Conservation (phyloP, 2,888 invertebrate species). For the Cephus spinipes region DNA sequence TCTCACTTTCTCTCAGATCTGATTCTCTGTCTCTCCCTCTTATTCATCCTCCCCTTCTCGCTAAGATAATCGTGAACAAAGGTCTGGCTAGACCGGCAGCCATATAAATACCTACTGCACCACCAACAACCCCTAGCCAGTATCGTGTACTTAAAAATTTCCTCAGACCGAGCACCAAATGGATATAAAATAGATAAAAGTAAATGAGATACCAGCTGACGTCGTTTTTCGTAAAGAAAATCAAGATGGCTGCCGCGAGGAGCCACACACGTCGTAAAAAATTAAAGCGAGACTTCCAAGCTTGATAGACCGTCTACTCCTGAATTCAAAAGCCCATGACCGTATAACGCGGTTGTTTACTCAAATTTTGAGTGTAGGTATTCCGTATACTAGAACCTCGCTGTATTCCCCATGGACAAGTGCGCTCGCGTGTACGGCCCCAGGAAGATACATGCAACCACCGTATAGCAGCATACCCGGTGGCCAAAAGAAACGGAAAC, state of each 20-base stretch:
- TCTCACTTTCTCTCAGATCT: neutral
- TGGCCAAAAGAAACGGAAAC: constrained; percentile 31
- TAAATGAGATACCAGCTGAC: neutral
- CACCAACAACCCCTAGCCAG: neutral
- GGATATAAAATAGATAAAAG: neutral
- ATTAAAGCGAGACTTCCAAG: neutral
- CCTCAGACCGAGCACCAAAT: neutral
- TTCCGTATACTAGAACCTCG: constrained; percentile 15
- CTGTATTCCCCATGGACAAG: neutral
- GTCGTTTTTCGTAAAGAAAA: neutral
- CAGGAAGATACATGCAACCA: constrained; percentile 29
- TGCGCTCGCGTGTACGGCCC: constrained; percentile 30
- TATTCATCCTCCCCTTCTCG: neutral
- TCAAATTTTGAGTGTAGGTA: constrained; percentile 14
- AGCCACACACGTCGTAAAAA: neutral
- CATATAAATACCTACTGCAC: neutral
- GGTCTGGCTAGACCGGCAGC: neutral
- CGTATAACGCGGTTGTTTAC: constrained; percentile 10
- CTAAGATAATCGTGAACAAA: neutral
- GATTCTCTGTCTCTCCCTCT: neutral
- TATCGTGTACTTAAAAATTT: neutral
- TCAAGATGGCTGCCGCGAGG: neutral
- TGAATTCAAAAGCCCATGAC: neutral
- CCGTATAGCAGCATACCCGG: constrained; percentile 21
- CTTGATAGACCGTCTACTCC: neutral